Base-by-base conservation (phyloP, 2,888 invertebrate species). In the Metalampra italica region DNA sequence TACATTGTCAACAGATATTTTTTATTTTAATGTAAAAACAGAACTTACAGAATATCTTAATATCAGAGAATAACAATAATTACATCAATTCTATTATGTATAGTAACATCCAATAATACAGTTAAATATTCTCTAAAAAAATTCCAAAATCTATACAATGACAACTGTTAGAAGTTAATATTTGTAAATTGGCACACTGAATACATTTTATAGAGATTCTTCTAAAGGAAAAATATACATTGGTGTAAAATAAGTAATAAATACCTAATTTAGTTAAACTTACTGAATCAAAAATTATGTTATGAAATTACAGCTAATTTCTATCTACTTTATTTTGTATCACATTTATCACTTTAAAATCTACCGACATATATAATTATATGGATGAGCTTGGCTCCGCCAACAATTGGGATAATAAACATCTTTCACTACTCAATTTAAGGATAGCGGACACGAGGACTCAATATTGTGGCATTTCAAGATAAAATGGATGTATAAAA, bases 21-120 rank as follows among this genome's bases (percentile, higher is more conserved):
- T 71, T 78, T 72, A 76, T 78, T 87, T 84, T 82, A 80, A 72
- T 84, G 76, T 84, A 86, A 81, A 87, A 85, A 82, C 85, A 79
- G 66, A 85, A 82, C 66, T 51, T 82, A 81, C 75, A 77, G 67
- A 75, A 72, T 71, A 64, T 57, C 71, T 66, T 68, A 73, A 61
- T 75, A 66, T 73, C 66, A 68, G 67, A 75, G 75, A 76, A 74
- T 79, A 84, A 86, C 82, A 84, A 78, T 78, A 76, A 66, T 55
- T 75, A 81, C 78, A 81, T 67, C 72, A 72, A 78, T 70, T 71
- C 71, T 76, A 78, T 66, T 12, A 60, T 60, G 67, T 54, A 55
- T 58, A n/a, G n/a, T n/a, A 59, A 55, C 68, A 68, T 69, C 55
- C 62, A 66, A 67, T 67, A 60, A 70, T 60, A 57, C 53, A 53